Percentiles rank a stretch among this genome's conserved stretches.
Conservation (phyloP, 2,888 invertebrate genomes). For the Metellina segmentata region DNA sequence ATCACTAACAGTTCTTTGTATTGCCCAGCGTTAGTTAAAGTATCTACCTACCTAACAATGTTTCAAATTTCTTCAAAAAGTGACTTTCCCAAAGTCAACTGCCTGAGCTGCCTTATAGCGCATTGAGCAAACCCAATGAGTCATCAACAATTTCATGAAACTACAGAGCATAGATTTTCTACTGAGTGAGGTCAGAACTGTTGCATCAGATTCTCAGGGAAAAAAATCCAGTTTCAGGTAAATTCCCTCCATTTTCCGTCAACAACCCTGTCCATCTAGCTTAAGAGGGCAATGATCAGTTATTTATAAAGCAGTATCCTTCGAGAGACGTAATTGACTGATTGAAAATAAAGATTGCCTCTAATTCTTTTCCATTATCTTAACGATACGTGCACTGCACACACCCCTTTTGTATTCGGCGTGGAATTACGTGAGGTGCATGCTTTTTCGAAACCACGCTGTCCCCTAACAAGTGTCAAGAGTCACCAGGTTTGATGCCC, state of each 20-base stretch:
- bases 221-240: neutral
- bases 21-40: too few relatives aligned
- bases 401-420: neutral
- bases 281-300: neutral
- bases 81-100: too few relatives aligned
- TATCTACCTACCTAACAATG: too few relatives aligned
- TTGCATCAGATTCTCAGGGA: neutral
- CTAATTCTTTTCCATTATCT: neutral
- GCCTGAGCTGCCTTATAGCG: too few relatives aligned
- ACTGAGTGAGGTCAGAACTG: too few relatives aligned
- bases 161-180: too few relatives aligned
- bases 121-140: too few relatives aligned
- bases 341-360: neutral
- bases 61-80: too few relatives aligned
- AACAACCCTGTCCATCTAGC: neutral
- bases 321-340: neutral
- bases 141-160: too few relatives aligned
- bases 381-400: neutral
- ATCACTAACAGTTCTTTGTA: too few relatives aligned
- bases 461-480: conserved; percentile 41
- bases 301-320: neutral
- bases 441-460: conserved; percentile 5
- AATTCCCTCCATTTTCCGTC: neutral
- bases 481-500: conserved; percentile 54
- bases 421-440: conserved; percentile 37